phyloP scores from a whole-genome alignment of 2,113 vertebrate genomes.

The Guaruba guarouba region DNA sequence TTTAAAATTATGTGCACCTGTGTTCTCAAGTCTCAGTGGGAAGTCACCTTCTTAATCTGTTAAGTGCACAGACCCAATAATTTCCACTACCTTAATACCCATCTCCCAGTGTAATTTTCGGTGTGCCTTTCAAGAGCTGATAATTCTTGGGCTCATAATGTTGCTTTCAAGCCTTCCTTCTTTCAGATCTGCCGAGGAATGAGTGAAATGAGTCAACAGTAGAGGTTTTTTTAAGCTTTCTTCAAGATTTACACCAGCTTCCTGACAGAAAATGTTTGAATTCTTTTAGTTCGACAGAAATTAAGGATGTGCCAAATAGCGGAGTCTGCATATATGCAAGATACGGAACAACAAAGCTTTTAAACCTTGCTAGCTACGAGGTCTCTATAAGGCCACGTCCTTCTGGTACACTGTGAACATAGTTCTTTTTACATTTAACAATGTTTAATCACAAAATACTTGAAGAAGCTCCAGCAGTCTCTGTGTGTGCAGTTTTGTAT shows the following conservation, averaged over 20 bases:
- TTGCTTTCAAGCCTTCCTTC: constrained; percentile 45
- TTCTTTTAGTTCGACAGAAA: constrained; percentile 50
- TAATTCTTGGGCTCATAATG: constrained; percentile 29
- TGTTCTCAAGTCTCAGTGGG: constrained; percentile 43
- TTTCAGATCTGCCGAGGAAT: constrained; percentile 43
- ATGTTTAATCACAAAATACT: constrained; percentile 16
- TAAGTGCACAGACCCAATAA: constrained; percentile 19
- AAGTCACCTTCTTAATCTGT: constrained; percentile 53
- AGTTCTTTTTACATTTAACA: neutral
- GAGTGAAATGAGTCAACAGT: constrained; percentile 65
- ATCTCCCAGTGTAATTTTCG: constrained; percentile 38
- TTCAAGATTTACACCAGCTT: constrained; percentile 23
- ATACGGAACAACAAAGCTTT: constrained; percentile 20
- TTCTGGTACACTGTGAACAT: neutral
- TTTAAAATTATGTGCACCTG: constrained; percentile 53
- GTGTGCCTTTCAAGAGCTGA: neutral
- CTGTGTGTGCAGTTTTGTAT: neutral
- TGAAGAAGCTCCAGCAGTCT: neutral
- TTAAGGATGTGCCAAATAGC: constrained; percentile 45
- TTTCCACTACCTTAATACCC: constrained; percentile 30
- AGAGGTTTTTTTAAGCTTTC: constrained; percentile 46
- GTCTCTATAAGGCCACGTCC: neutral
- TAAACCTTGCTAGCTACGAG: neutral
- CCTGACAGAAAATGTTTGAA: constrained; percentile 36
- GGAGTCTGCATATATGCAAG: neutral